Evolutionary conservation across 2,113 vertebrate genomes (phyloP).

Genomic region (Crotalus horridus): DNA sequence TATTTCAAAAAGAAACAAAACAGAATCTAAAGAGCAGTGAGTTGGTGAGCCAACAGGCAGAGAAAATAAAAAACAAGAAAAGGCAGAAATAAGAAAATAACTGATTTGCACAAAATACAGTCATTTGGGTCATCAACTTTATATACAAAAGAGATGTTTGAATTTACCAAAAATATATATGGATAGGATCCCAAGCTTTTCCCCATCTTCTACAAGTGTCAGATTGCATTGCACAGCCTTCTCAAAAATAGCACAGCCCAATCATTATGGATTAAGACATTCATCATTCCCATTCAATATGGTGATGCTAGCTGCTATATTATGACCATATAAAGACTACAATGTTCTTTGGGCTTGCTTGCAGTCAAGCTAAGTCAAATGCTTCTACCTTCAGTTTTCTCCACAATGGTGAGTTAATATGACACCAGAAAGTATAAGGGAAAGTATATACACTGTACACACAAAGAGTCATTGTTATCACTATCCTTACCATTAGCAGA

Average conservation of each 20-base stretch:
- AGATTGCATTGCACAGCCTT: background rate
- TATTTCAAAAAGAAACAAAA: slow-evolving; percentile 15
- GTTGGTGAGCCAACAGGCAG: background rate
- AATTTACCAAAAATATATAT: slow-evolving; percentile 5
- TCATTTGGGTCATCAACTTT: background rate
- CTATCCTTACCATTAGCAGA: background rate
- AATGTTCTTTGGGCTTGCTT: background rate
- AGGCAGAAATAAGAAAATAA: background rate
- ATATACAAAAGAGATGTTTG: background rate
- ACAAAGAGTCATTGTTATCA: background rate
- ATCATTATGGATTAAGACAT: background rate
- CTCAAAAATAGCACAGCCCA: background rate
- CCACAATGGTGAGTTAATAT: background rate
- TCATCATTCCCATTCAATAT: background rate
- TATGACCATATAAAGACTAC: background rate
- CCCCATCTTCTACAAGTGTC: background rate
- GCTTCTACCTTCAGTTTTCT: background rate
- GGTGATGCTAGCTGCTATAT: background rate
- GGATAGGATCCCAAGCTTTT: background rate
- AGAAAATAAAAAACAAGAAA: background rate
- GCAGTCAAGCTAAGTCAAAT: background rate
- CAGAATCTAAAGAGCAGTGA: background rate
- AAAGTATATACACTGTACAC: background rate
- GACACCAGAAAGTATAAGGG: background rate
- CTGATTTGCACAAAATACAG: background rate